A percentile compares a stretch with the other conserved stretches of the same genome.
These are phyloP conservation scores for Stegodyphus mimosarum DNA, from an alignment of 1,140 invertebrate genomes.

Conservation along the genomic window DNA sequence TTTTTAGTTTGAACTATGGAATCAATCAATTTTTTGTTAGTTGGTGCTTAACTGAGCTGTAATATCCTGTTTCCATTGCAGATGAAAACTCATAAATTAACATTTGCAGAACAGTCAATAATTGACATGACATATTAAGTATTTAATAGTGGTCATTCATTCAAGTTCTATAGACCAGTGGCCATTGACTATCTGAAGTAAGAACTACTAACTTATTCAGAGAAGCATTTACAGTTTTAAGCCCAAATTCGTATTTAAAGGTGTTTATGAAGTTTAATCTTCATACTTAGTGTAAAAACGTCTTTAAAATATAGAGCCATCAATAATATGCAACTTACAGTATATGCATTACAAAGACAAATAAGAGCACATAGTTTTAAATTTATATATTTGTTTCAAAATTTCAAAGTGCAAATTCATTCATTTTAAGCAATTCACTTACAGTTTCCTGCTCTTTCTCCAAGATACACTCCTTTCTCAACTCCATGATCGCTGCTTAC, in stretches of 20 bases:
- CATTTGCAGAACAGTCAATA: too few relatives aligned
- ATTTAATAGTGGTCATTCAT: too few relatives aligned
- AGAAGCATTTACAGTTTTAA: not conserved
- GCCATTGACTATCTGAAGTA: too few relatives aligned
- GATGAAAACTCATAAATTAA: too few relatives aligned
- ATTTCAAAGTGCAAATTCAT: not conserved
- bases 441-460: constrained; percentile 21
- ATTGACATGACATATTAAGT: too few relatives aligned
- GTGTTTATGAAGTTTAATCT: not conserved
- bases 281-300: not conserved
- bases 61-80: too few relatives aligned
- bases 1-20: too few relatives aligned
- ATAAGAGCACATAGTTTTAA: not conserved
- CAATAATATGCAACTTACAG: not conserved
- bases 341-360: not conserved
- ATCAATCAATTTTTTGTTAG: too few relatives aligned
- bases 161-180: too few relatives aligned
- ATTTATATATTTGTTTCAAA: not conserved
- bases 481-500: constrained; percentile 4
- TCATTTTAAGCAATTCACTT: not conserved
- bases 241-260: not conserved
- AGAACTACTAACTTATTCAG: too few relatives aligned
- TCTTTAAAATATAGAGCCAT: not conserved
- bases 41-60: too few relatives aligned
- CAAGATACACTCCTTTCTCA: constrained; percentile 5